Base-by-base conservation (phyloP, 2,888 invertebrate species). In the Cantharis flavilabris region DNA sequence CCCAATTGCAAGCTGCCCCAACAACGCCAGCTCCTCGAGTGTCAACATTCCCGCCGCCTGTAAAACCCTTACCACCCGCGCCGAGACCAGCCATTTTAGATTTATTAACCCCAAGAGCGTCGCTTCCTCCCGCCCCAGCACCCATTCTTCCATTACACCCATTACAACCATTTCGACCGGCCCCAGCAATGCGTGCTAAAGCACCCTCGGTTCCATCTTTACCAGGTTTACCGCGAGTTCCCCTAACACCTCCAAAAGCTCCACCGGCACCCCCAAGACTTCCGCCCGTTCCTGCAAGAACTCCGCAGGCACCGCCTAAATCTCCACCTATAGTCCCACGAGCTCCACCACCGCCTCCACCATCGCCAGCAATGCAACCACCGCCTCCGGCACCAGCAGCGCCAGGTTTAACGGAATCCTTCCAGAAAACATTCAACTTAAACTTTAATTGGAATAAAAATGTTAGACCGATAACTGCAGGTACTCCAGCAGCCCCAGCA, bases 371-470 rank as follows among this genome's bases (percentile, higher is more conserved):
- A 9, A 69, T 80, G 62, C 23, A 83, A n/a, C 72, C 80, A 63
- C 63, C 80, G 10, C 79, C 81, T 20, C 62, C 75, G 72, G 70
- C 77, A 62, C 76, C 80, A n/a, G 71, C 80, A 33, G 84, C 86
- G 16, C 71, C 80, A 20, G 78, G 86, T n/a, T 77, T 87, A 23
- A 85, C 86, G 13, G 88, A 88, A 81, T 85, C 86, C 30, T 84
- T 88, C 3, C 81, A 86, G 64, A 86, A 88, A 82, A 85, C 86
- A 13, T 88, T 88, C 76, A 88, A 86, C 80, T 79, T 88, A 10
- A 87, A 86, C 67, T 85, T 88, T 70, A 87, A 87, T 78, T 88
- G 87, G 86, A 85, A 87, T 76, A 86, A 86, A 78, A 86, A 86
- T 73, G 80, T 83, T 7, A 81, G 83, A 71, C 81, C 84, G n/a